Evolutionary conservation across 1,140 invertebrate species (phyloP).

Genomic region (Apis florea): DNA sequence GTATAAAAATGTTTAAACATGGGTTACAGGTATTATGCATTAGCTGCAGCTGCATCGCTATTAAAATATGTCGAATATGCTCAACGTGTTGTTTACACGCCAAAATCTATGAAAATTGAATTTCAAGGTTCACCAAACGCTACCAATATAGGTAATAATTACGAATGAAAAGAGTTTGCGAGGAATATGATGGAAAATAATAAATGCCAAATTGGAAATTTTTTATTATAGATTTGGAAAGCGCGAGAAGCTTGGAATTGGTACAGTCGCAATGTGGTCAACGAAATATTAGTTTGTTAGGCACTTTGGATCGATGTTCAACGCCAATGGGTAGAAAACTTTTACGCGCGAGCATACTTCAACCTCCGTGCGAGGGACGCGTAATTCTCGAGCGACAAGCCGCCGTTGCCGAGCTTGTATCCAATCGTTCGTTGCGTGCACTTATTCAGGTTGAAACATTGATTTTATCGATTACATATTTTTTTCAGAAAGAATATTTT

Average conservation of each 20-base stretch:
- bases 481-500: not conserved
- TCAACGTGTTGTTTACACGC: conserved; percentile 88
- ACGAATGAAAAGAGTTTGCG: not conserved
- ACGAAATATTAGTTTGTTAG: conserved; percentile 83
- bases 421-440: conserved; percentile 81
- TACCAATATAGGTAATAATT: conserved; percentile 88
- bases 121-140: conserved; percentile 91
- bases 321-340: conserved; percentile 89
- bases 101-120: conserved; percentile 89
- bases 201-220: conserved; percentile 15
- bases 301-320: conserved; percentile 88
- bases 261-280: conserved; percentile 81
- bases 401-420: conserved; percentile 88
- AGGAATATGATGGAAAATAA: not conserved
- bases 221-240: conserved; percentile 86
- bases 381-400: conserved; percentile 86
- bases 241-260: conserved; percentile 87
- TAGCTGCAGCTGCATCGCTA: conserved; percentile 89
- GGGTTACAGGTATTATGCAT: conserved; percentile 87
- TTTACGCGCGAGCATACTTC: conserved; percentile 90
- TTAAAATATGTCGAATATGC: conserved; percentile 91
- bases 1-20: not conserved
- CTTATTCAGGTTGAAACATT: conserved; percentile 65
- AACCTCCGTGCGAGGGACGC: conserved; percentile 85
- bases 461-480: not conserved